These are phyloP conservation scores for Amiota minor DNA, from an alignment of 2,888 invertebrate species.

Conservation along the genomic window DNA sequence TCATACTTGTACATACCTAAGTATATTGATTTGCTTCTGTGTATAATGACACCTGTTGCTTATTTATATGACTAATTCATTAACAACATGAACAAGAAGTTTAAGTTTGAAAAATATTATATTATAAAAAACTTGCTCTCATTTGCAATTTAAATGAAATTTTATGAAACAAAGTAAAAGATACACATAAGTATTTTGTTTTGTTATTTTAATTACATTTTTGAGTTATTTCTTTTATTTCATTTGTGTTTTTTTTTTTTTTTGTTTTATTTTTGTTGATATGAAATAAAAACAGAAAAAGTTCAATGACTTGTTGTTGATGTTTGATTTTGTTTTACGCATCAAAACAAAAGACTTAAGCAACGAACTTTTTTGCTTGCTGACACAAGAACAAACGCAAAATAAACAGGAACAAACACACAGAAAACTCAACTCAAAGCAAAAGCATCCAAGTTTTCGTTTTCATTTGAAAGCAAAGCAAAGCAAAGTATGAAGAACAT, in stretches of 20 bases:
- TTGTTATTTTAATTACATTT: neutral
- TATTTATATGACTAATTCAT: constrained; percentile 17
- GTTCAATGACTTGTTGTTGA: neutral
- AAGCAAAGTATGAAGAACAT: constrained; percentile 26
- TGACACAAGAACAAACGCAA: constrained; percentile 26
- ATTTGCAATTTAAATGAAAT: constrained; percentile 56
- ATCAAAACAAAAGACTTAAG: constrained; percentile 62
- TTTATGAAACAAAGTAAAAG: neutral
- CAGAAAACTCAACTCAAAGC: constrained; percentile 51
- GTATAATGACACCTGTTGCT: constrained; percentile 1
- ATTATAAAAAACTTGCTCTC: constrained; percentile 26
- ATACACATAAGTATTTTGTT: neutral
- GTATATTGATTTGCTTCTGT: neutral
- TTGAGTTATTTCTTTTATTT: constrained; percentile 22
- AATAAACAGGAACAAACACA: constrained; percentile 33
- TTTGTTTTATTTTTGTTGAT: neutral
- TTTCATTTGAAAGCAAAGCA: constrained; percentile 61
- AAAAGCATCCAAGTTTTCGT: constrained; percentile 63
- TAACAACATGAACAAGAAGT: neutral
- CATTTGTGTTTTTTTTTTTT: constrained; percentile 31
- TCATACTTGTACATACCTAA: neutral
- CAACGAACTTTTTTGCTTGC: constrained; percentile 60
- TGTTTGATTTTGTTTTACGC: constrained; percentile 14
- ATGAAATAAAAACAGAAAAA: neutral
- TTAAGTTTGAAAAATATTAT: neutral